Conservation (phyloP, 1,140 invertebrate species). For the Ladona fulva region DNA sequence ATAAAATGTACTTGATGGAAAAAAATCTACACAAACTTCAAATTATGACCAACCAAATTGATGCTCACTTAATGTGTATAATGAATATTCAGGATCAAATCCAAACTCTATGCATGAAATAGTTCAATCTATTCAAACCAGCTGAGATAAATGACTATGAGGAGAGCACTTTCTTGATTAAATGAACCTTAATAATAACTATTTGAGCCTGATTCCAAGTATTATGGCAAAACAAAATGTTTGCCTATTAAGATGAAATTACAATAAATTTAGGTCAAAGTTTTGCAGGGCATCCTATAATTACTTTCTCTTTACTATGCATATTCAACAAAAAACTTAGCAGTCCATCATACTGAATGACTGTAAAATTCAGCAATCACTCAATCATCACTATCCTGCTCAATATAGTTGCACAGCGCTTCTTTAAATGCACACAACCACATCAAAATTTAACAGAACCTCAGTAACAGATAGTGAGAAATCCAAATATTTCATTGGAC, state of each 20-base stretch:
- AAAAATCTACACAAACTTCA: background rate
- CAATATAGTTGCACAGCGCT: background rate
- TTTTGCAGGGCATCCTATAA: background rate
- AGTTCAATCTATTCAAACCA: background rate
- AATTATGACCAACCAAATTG: background rate
- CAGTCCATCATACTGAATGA: background rate
- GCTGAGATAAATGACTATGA: background rate
- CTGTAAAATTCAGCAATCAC: background rate
- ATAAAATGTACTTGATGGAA: background rate
- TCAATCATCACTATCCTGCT: background rate
- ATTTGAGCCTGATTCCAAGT: background rate
- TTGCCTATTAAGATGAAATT: background rate
- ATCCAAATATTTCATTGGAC: background rate
- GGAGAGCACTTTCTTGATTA: background rate
- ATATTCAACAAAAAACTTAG: background rate
- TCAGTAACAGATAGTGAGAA: background rate
- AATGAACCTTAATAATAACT: background rate
- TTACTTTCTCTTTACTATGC: background rate
- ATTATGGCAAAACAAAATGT: background rate
- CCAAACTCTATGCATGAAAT: background rate
- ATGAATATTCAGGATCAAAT: background rate
- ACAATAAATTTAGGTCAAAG: background rate
- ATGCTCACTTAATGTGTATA: background rate
- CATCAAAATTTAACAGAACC: background rate
- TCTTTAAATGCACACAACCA: background rate